Evolutionary conservation across 2,113 vertebrate genomes (phyloP).

Genomic region (Crotalus helleri): DNA sequence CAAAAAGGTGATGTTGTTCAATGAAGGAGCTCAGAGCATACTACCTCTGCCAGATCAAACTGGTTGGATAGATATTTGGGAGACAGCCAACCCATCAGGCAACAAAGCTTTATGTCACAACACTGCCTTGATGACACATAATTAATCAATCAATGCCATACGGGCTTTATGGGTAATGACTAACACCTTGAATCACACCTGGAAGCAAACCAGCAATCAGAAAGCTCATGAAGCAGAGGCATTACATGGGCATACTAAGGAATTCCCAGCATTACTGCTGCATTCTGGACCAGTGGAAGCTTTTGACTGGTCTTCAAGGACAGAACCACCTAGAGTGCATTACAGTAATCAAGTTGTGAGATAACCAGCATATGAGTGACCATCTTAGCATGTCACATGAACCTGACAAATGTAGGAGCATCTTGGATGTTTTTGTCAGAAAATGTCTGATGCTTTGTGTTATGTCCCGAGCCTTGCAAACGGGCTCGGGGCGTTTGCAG

Average conservation of each 20-base stretch:
- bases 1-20: not conserved
- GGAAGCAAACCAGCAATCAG: not conserved
- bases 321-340: not conserved
- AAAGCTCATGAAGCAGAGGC: not conserved
- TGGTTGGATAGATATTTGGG: not conserved
- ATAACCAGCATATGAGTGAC: not conserved
- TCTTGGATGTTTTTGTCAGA: not conserved
- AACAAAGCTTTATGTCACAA: not conserved
- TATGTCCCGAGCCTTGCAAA: too few relatives aligned
- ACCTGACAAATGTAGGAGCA: not conserved
- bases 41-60: not conserved
- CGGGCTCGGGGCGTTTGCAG: too few relatives aligned
- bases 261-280: not conserved
- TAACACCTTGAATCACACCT: not conserved
- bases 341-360: not conserved
- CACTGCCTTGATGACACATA: not conserved
- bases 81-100: not conserved
- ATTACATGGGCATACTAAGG: not conserved
- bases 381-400: not conserved
- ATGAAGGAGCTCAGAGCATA: not conserved
- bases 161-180: not conserved
- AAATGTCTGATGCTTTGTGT: not conserved
- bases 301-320: not conserved
- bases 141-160: not conserved
- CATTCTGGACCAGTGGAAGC: not conserved